These are phyloP conservation scores for Micropoecilia bifurca DNA, from an alignment of 2,797 vertebrate genomes.

Conservation along the genomic window DNA sequence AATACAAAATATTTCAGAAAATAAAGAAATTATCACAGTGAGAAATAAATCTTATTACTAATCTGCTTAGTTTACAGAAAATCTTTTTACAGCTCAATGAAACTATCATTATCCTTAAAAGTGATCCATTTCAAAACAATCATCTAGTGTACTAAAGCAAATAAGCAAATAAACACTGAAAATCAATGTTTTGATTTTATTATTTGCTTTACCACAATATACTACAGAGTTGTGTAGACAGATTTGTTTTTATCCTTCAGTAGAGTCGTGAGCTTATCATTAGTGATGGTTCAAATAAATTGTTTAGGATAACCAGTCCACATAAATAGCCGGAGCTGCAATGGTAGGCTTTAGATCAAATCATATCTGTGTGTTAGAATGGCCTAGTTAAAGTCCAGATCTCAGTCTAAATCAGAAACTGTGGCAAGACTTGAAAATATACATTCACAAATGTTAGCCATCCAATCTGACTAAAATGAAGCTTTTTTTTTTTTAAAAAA, in stretches of 20 bases:
- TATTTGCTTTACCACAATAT: not conserved
- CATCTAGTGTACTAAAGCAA: not conserved
- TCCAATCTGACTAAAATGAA: not conserved
- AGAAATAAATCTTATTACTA: not conserved
- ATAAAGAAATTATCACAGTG: not conserved
- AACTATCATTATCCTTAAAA: not conserved
- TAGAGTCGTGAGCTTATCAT: not conserved
- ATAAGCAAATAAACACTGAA: not conserved
- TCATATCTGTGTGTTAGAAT: not conserved
- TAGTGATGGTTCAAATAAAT: not conserved
- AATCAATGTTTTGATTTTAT: not conserved
- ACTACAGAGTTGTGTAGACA: not conserved
- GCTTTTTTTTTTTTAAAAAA: not conserved
- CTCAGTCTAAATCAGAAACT: not conserved
- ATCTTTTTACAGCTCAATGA: not conserved
- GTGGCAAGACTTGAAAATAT: not conserved
- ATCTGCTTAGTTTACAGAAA: not conserved
- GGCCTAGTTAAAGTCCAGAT: not conserved
- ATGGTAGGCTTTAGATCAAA: not conserved
- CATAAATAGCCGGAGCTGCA: not conserved
- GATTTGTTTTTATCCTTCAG: not conserved
- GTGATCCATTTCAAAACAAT: not conserved
- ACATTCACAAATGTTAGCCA: not conserved
- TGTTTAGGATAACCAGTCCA: not conserved
- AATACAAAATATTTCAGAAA: not conserved